Evolutionary conservation across 2,113 vertebrate genomes (phyloP).

Genomic region (Variabilichromis moorii): DNA sequence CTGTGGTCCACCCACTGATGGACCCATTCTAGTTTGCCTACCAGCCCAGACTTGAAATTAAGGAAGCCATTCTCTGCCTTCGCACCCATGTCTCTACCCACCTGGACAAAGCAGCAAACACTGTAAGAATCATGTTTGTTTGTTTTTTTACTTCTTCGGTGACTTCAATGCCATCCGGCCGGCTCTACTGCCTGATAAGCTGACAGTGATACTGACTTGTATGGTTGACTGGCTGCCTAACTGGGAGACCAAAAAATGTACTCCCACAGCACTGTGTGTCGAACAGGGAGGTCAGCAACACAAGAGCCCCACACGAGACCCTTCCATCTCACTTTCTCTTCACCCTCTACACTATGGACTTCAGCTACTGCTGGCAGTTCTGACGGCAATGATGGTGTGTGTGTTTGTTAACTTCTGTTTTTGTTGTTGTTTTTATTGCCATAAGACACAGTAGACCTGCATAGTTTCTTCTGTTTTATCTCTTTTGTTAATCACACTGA

Average conservation of each 20-base stretch:
- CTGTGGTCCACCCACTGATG: background rate
- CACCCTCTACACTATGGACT: background rate
- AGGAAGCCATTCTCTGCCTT: background rate
- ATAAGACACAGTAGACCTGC: background rate
- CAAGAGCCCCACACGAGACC: background rate
- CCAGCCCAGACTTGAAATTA: background rate
- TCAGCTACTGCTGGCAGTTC: background rate
- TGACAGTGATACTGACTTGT: background rate
- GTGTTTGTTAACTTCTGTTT: background rate
- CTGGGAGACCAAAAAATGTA: background rate
- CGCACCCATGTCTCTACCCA: background rate
- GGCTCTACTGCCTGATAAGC: background rate
- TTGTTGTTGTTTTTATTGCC: background rate
- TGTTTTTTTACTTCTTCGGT: accelerated
- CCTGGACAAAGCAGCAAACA: background rate
- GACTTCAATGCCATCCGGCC: background rate
- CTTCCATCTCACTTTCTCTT: background rate
- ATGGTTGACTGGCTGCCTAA: background rate
- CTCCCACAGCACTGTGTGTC: background rate
- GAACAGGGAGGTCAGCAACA: background rate
- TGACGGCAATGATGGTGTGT: background rate
- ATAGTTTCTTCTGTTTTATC: background rate
- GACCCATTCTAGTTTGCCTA: background rate
- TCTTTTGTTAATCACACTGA: background rate
- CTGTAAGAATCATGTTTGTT: background rate